Conservation (phyloP, 35 echinoderm and acorn worm species). For the Chiridota heheva region DNA sequence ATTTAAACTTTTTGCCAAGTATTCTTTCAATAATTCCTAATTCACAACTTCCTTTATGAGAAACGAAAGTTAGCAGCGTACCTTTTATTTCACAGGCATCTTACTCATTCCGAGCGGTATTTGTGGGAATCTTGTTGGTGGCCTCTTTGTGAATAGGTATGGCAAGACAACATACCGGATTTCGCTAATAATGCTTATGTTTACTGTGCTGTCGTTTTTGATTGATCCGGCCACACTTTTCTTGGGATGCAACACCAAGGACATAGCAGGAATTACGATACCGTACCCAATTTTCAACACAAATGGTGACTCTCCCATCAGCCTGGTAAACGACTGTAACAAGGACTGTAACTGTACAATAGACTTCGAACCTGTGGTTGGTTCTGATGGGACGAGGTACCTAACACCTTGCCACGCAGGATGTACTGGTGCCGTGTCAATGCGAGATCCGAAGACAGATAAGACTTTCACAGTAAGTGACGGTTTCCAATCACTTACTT, state of each 20-base stretch:
- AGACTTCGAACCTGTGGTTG: constrained; percentile 44
- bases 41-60: too few species aligned
- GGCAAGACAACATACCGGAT: constrained; percentile 1
- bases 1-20: too few species aligned
- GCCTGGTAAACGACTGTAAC: constrained; percentile 3
- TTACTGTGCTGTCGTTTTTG: neutral
- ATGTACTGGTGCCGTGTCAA: constrained; percentile 23
- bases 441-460: too few species aligned
- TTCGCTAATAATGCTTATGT: neutral
- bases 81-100: neutral
- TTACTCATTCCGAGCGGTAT: constrained; percentile 25
- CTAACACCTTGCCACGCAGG: constrained; percentile 54
- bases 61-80: too few species aligned
- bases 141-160: neutral
- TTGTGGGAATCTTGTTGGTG: constrained; percentile 18
- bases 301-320: too few species aligned
- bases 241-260: neutral
- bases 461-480: too few species aligned
- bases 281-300: neutral
- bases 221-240: constrained; percentile 3
- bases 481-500: too few species aligned
- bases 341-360: constrained; percentile 23
- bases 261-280: neutral
- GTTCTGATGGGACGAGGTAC: constrained; percentile 12
- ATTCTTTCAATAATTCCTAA: too few species aligned